Evolutionary conservation across 2,113 vertebrate species (phyloP).

Genomic region (Lepus timidus): DNA sequence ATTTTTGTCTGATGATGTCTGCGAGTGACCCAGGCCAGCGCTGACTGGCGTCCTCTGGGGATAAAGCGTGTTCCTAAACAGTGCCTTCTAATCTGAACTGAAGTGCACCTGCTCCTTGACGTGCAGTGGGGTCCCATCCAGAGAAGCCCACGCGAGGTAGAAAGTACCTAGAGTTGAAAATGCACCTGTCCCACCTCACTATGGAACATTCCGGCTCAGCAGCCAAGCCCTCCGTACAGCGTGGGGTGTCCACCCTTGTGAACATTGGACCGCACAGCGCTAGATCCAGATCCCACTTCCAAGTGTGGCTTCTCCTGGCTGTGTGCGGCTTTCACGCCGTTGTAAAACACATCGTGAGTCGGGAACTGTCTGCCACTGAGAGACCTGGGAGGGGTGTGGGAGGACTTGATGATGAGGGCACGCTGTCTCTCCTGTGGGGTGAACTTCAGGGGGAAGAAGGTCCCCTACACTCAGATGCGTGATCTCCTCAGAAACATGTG

Average conservation of each 20-base stretch:
- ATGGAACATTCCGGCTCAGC: too few relatives aligned
- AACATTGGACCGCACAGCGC: accelerated
- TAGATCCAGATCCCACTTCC: background rate
- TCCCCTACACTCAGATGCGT: background rate
- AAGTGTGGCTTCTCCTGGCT: background rate
- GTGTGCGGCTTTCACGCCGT: accelerated
- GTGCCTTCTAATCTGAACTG: background rate
- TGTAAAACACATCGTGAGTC: background rate
- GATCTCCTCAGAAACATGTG: accelerated
- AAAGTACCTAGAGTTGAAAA: background rate
- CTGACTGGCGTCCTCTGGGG: background rate
- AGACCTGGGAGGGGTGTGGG: background rate
- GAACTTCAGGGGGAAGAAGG: too few relatives aligned
- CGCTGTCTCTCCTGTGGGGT: background rate
- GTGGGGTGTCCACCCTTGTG: background rate
- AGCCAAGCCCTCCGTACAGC: background rate
- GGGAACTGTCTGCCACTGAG: background rate
- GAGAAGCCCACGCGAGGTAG: background rate
- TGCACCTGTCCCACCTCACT: background rate
- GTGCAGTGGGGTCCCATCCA: background rate
- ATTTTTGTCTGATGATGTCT: slow-evolving; percentile 57
- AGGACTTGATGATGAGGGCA: background rate
- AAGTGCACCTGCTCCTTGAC: background rate
- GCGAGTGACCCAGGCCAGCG: background rate
- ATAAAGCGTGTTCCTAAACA: slow-evolving; percentile 27